These are phyloP conservation scores for Athene cunicularia DNA, from an alignment of 2,113 vertebrate species.

Conservation along the genomic window DNA sequence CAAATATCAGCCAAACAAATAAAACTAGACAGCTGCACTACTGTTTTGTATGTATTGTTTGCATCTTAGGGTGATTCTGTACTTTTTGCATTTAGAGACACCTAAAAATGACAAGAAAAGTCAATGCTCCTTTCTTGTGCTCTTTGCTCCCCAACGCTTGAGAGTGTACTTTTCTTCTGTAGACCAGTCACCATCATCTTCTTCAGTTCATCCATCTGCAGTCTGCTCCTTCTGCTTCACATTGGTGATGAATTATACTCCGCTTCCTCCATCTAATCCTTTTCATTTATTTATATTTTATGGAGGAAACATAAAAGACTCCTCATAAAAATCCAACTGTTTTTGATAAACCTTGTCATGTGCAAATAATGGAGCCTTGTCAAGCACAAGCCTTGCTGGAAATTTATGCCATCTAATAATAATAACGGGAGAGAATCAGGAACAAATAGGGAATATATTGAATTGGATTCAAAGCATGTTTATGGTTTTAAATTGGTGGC, in stretches of 20 bases:
- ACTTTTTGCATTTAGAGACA: not conserved
- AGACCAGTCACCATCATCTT: slow-evolving; percentile 27
- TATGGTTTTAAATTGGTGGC: slow-evolving; percentile 76
- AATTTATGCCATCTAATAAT: slow-evolving; percentile 85
- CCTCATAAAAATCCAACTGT: slow-evolving; percentile 83
- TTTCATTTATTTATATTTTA: slow-evolving; percentile 86
- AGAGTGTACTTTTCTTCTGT: slow-evolving; percentile 30
- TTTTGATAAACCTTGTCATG: slow-evolving; percentile 86
- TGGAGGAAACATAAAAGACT: slow-evolving; percentile 83
- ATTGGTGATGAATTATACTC: slow-evolving; percentile 80
- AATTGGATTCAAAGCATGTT: slow-evolving; percentile 77
- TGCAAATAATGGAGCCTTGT: slow-evolving; percentile 83
- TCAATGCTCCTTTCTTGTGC: not conserved
- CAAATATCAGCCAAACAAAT: not conserved
- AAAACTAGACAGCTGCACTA: not conserved
- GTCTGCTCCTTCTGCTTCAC: slow-evolving; percentile 70
- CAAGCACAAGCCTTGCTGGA: slow-evolving; percentile 71
- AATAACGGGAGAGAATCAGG: slow-evolving; percentile 70
- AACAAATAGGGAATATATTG: slow-evolving; percentile 82
- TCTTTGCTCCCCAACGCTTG: not conserved
- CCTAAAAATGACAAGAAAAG: not conserved
- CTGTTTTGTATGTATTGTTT: not conserved
- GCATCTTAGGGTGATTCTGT: not conserved
- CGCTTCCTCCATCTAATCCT: slow-evolving; percentile 81
- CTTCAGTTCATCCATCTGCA: slow-evolving; percentile 77